Conservation (phyloP, 2,113 vertebrate genomes). For the Natator depressus region DNA sequence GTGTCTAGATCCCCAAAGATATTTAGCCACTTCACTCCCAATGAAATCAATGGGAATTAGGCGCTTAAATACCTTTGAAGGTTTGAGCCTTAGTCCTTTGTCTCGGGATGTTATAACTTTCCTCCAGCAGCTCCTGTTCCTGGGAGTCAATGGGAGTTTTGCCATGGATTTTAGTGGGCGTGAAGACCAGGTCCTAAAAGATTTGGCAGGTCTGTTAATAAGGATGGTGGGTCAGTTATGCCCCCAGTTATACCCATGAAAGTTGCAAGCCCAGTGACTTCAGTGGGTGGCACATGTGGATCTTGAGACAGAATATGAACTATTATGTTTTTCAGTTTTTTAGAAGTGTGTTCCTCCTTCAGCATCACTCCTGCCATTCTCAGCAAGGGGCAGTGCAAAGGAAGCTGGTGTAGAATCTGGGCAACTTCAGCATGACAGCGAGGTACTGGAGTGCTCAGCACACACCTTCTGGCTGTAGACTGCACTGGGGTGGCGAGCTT, state of each 20-base stretch:
- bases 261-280: background rate
- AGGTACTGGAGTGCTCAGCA: background rate
- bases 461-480: fast-evolving
- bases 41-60: background rate
- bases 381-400: background rate
- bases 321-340: background rate
- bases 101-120: background rate
- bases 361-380: background rate
- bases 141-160: background rate
- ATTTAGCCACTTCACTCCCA: background rate
- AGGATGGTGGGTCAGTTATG: background rate
- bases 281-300: background rate
- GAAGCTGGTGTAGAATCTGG: background rate
- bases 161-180: background rate
- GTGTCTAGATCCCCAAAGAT: background rate
- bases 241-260: background rate
- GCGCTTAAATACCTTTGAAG: background rate
- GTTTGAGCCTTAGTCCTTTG: background rate
- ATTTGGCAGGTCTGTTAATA: fast-evolving
- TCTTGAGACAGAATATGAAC: background rate
- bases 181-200: background rate
- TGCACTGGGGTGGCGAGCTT: background rate
- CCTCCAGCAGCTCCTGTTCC: fast-evolving
- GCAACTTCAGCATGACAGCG: background rate
- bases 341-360: background rate